Evolutionary conservation across 2,113 vertebrate genomes (phyloP).

Genomic region (Mirza zaza): DNA sequence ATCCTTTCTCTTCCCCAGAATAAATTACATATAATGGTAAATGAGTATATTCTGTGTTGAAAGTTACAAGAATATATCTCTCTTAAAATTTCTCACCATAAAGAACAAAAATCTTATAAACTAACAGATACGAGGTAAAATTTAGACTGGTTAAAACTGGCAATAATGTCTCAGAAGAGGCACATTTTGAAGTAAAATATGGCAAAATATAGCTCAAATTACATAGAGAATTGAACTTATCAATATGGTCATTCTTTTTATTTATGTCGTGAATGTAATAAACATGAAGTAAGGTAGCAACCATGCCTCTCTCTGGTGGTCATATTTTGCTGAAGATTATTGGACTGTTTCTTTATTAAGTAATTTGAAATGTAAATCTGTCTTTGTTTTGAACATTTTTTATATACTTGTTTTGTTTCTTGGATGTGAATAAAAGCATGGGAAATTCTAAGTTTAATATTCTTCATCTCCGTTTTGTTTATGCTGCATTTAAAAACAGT

Average conservation of each 20-base stretch:
- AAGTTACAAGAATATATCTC: constrained; percentile 8
- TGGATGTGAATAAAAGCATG: background rate
- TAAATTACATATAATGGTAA: constrained; percentile 66
- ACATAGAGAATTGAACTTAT: background rate
- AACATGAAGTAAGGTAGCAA: background rate
- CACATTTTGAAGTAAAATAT: background rate
- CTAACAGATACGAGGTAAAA: background rate
- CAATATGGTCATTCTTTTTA: background rate
- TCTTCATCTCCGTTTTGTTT: background rate
- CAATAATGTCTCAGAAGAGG: background rate
- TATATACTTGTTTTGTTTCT: background rate
- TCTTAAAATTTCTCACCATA: constrained; percentile 56
- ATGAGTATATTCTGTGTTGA: constrained; percentile 57
- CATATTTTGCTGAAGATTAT: background rate
- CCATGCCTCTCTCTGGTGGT: background rate
- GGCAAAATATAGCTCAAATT: background rate
- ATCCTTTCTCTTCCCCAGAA: background rate
- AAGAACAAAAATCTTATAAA: constrained; percentile 39
- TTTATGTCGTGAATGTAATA: background rate
- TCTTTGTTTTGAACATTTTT: background rate
- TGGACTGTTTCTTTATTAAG: background rate
- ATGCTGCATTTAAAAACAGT: background rate
- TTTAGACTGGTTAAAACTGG: background rate
- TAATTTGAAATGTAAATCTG: background rate
- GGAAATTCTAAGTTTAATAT: background rate